Conservation (phyloP, 1,140 invertebrate genomes). For the Nylanderia fulva region DNA sequence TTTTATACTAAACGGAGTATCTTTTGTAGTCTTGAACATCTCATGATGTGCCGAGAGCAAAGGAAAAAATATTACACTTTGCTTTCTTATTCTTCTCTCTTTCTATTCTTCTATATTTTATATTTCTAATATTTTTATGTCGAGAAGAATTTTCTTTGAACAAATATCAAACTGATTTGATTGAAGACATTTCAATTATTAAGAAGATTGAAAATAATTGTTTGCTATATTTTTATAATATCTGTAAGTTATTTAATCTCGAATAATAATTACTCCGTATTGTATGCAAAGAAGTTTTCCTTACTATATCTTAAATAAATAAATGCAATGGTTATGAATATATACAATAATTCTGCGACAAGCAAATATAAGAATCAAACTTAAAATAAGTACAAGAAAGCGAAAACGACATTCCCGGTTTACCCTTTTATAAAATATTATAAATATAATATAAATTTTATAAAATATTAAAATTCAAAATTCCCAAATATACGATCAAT, state of each 20-base stretch:
- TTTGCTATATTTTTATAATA: conserved; percentile 5
- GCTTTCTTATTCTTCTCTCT: not conserved
- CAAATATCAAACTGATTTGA: not conserved
- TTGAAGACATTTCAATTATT: not conserved
- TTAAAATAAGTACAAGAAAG: not conserved
- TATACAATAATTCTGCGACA: not conserved
- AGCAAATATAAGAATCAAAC: not conserved
- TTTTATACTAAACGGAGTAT: conserved; percentile 11
- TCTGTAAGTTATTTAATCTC: not conserved
- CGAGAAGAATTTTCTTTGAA: not conserved
- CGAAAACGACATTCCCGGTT: not conserved
- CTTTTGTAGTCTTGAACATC: conserved; percentile 44
- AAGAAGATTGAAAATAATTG: not conserved
- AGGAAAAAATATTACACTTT: conserved; percentile 17
- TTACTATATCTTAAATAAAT: not conserved
- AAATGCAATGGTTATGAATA: not conserved
- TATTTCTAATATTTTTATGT: not conserved
- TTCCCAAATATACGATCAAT: not conserved
- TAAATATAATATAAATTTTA: too few species aligned
- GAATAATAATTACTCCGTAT: not conserved
- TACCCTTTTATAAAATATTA: too few species aligned
- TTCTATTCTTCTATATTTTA: not conserved
- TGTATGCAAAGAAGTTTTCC: not conserved
- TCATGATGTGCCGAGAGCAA: not conserved
- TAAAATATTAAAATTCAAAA: not conserved